Evolutionary conservation across 2,113 vertebrate genomes (phyloP).

Genomic region (Silurus glanis): DNA sequence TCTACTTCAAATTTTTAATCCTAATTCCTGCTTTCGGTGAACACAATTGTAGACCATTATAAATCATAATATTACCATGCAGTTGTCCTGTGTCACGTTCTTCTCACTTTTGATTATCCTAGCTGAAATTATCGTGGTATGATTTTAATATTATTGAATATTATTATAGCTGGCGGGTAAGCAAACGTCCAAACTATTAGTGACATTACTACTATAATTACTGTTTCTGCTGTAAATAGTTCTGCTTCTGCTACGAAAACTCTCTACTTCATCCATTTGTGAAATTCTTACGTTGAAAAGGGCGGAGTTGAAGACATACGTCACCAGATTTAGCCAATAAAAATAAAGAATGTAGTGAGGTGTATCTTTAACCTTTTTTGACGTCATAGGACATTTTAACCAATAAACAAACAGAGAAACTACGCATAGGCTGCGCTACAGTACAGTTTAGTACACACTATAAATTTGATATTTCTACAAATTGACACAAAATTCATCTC

Average conservation of each 20-base stretch:
- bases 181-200: not conserved
- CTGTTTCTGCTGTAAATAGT: not conserved
- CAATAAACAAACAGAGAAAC: too few species aligned
- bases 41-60: not conserved
- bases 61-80: not conserved
- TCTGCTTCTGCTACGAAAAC: not conserved
- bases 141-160: not conserved
- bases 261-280: too few species aligned
- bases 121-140: not conserved
- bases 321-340: too few species aligned
- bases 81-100: not conserved
- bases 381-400: too few species aligned
- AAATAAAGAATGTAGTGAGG: too few species aligned
- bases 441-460: too few species aligned
- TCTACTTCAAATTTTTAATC: not conserved
- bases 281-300: too few species aligned
- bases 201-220: not conserved
- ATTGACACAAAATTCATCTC: too few species aligned
- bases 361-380: too few species aligned
- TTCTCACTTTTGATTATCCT: not conserved
- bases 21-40: not conserved
- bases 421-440: too few species aligned
- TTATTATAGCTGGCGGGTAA: not conserved
- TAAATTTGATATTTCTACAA: too few species aligned
- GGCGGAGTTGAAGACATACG: too few species aligned